phyloP scores from a whole-genome alignment of 1,140 invertebrate species.

The Conus betulinus region DNA sequence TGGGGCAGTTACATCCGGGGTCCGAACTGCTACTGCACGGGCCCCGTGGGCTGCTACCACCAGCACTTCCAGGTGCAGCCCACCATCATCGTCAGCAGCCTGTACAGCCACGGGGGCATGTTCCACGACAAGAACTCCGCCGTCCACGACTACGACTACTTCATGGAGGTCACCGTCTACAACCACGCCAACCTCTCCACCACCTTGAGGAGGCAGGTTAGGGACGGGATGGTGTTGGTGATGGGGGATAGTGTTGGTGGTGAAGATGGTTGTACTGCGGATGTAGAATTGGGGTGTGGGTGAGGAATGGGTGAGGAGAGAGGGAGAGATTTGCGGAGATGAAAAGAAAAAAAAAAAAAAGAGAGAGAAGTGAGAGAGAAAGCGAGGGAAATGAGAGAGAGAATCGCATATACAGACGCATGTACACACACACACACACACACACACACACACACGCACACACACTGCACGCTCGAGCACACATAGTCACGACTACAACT shows the following conservation, averaged over 20 bases:
- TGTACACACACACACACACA: too few species aligned
- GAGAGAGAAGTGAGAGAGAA: too few species aligned
- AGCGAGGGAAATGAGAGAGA: too few species aligned
- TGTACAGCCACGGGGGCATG: slow-evolving; percentile 42
- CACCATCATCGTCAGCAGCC: slow-evolving; percentile 1
- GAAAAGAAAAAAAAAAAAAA: too few species aligned
- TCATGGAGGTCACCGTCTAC: slow-evolving; percentile 48
- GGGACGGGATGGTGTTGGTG: background rate
- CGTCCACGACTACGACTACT: slow-evolving; percentile 57
- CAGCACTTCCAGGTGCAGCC: slow-evolving; percentile 54
- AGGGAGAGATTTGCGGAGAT: background rate
- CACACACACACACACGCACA: too few species aligned
- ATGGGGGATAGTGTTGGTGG: background rate
- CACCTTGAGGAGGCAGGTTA: slow-evolving; percentile 46
- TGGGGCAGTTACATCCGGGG: slow-evolving; percentile 44
- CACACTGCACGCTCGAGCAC: too few species aligned
- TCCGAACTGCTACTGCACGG: slow-evolving; percentile 53
- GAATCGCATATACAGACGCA: too few species aligned
- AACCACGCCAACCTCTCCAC: slow-evolving; percentile 55
- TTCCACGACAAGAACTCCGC: slow-evolving; percentile 43
- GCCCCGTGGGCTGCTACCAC: slow-evolving; percentile 47
- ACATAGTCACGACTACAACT: too few species aligned
- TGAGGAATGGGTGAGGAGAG: background rate
- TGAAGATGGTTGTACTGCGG: background rate
- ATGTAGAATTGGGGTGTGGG: background rate